Evolutionary conservation across 2,797 vertebrate genomes (phyloP).

Genomic region (Cyprinella venusta): DNA sequence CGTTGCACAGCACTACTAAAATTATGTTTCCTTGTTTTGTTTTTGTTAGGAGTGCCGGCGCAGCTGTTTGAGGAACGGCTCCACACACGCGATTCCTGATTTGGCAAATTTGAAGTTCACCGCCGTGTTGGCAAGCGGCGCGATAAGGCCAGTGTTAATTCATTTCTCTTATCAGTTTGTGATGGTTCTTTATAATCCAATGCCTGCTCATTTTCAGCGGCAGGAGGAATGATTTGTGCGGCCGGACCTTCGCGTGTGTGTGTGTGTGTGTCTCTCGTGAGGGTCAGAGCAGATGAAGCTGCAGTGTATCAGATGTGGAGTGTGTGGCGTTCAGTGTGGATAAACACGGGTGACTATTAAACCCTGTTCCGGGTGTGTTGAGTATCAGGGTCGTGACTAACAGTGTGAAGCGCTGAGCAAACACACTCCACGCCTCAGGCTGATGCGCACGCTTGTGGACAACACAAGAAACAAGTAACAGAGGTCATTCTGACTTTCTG

Average conservation of each 20-base stretch:
- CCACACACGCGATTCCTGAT: conserved; percentile 69
- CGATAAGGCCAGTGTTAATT: conserved; percentile 77
- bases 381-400: conserved; percentile 54
- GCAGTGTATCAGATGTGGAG: conserved; percentile 34
- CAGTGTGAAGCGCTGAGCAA: not conserved
- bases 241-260: conserved; percentile 11
- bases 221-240: conserved; percentile 58
- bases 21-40: not conserved
- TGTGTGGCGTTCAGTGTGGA: conserved; percentile 55
- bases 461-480: not conserved
- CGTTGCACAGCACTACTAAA: not conserved
- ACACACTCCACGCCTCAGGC: not conserved
- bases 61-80: conserved; percentile 65
- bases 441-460: no score
- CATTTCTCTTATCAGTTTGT: conserved; percentile 80
- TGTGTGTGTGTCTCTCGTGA: conserved; percentile 17
- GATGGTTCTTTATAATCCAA: conserved; percentile 62
- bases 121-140: conserved; percentile 58
- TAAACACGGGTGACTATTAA: conserved; percentile 46
- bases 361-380: conserved; percentile 37
- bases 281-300: conserved; percentile 52
- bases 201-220: conserved; percentile 54
- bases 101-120: conserved; percentile 78
- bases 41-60: not conserved
- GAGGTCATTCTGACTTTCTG: not conserved